Percentiles rank a stretch among this genome's conserved stretches.
These are phyloP conservation scores for Porites divaricata DNA, from an alignment of 92 coral and sea anemone genomes.

Conservation along the genomic window DNA sequence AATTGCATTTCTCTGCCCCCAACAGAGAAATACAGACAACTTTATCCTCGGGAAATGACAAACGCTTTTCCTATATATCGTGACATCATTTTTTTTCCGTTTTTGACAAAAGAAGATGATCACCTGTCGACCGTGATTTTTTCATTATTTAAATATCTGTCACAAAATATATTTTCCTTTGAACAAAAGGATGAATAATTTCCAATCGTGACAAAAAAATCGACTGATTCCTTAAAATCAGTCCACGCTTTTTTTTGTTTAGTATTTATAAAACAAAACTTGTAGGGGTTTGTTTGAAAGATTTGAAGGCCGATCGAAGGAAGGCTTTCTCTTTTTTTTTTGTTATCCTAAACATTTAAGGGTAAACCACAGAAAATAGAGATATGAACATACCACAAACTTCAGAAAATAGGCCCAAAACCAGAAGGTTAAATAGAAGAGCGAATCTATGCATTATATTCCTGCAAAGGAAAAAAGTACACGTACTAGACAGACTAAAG, in stretches of 20 bases:
- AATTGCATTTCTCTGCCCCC: neutral
- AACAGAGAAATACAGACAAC: neutral
- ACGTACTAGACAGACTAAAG: neutral
- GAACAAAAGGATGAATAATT: conserved; percentile 4
- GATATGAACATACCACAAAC: conserved; percentile 40
- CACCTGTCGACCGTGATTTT: conserved; percentile 30
- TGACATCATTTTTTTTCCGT: neutral
- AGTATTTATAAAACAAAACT: neutral
- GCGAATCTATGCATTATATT: conserved; percentile 16
- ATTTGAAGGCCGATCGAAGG: neutral
- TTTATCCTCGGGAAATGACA: neutral
- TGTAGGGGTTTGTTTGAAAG: neutral
- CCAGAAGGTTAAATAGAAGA: neutral
- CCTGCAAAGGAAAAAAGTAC: conserved; percentile 3
- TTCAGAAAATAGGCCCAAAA: conserved; percentile 14
- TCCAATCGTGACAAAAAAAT: neutral
- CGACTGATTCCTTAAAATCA: neutral
- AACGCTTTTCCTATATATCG: neutral
- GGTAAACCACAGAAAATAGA: conserved; percentile 14
- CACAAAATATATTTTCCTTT: conserved; percentile 4
- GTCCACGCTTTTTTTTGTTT: neutral
- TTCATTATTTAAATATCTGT: conserved; percentile 10
- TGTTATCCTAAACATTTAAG: conserved; percentile 16
- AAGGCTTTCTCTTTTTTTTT: neutral
- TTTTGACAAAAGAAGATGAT: neutral